These are phyloP conservation scores for Manacus vitellinus DNA, from an alignment of 2,113 vertebrate genomes.

Conservation along the genomic window DNA sequence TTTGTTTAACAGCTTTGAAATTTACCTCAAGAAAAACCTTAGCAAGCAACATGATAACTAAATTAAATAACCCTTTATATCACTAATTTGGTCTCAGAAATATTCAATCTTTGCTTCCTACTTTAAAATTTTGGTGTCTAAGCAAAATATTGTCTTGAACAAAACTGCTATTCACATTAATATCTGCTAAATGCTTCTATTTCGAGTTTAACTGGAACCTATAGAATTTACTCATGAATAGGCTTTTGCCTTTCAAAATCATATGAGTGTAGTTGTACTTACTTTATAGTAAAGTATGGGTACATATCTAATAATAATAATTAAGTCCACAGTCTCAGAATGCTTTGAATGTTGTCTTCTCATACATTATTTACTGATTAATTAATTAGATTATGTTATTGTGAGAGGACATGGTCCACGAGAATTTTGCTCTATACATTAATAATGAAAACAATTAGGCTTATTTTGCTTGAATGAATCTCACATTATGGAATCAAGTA, in stretches of 20 bases:
- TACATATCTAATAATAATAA: not conserved
- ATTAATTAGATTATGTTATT: not conserved
- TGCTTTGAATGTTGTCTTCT: not conserved
- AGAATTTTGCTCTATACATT: not conserved
- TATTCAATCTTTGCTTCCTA: not conserved
- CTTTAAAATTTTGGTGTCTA: not conserved
- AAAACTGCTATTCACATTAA: not conserved
- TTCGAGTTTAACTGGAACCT: not conserved
- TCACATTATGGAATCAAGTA: not conserved
- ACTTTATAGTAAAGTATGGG: not conserved
- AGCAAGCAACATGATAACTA: not conserved
- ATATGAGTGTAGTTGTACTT: not conserved
- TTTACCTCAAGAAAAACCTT: not conserved
- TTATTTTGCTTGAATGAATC: constrained; percentile 7
- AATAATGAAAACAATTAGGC: constrained; percentile 5
- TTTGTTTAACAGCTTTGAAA: not conserved
- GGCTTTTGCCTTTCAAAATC: not conserved
- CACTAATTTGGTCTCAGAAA: not conserved
- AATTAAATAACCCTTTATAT: not conserved
- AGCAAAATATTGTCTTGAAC: not conserved
- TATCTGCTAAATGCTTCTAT: not conserved
- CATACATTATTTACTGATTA: not conserved
- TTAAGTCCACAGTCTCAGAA: not conserved
- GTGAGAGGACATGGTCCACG: not conserved
- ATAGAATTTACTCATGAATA: not conserved